Evolutionary conservation across 2,888 invertebrate genomes (phyloP).

Genomic region (Himalopsyche anomala): DNA sequence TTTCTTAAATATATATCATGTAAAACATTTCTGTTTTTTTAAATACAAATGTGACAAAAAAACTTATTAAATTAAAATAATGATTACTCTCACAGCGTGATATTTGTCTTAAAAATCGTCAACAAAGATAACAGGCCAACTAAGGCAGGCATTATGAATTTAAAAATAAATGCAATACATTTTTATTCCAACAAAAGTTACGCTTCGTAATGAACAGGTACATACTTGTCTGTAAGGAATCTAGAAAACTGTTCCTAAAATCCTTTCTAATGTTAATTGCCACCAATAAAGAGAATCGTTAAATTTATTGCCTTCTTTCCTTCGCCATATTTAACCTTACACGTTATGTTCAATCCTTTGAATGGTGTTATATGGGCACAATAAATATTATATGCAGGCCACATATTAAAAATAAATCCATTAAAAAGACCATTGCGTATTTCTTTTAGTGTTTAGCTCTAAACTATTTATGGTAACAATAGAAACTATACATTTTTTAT

Average conservation of each 20-base stretch:
- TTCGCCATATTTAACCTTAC: slow-evolving; percentile 56
- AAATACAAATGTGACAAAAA: too few species aligned
- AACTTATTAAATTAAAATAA: too few species aligned
- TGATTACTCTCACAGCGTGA: too few species aligned
- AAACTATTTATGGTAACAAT: slow-evolving; percentile 23
- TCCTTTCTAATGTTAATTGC: slow-evolving; percentile 60
- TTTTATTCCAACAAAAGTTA: not conserved
- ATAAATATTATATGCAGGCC: slow-evolving; percentile 58
- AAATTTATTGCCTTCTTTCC: slow-evolving; percentile 59
- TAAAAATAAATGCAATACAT: not conserved
- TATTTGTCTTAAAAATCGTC: too few species aligned
- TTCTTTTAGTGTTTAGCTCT: slow-evolving; percentile 18
- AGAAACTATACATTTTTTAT: not conserved
- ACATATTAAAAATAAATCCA: slow-evolving; percentile 59
- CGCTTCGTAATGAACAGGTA: slow-evolving; percentile 15
- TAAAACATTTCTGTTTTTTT: too few species aligned
- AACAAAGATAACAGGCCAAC: too few species aligned
- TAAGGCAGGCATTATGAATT: too few species aligned
- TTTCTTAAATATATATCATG: too few species aligned
- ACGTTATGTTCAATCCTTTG: slow-evolving; percentile 56
- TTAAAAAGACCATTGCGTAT: slow-evolving; percentile 51
- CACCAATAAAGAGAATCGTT: slow-evolving; percentile 56
- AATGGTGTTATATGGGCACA: slow-evolving; percentile 53
- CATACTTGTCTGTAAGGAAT: not conserved
- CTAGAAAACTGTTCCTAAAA: slow-evolving; percentile 22